phyloP scores from a whole-genome alignment of 2,113 vertebrate genomes.

The Nicator chloris region DNA sequence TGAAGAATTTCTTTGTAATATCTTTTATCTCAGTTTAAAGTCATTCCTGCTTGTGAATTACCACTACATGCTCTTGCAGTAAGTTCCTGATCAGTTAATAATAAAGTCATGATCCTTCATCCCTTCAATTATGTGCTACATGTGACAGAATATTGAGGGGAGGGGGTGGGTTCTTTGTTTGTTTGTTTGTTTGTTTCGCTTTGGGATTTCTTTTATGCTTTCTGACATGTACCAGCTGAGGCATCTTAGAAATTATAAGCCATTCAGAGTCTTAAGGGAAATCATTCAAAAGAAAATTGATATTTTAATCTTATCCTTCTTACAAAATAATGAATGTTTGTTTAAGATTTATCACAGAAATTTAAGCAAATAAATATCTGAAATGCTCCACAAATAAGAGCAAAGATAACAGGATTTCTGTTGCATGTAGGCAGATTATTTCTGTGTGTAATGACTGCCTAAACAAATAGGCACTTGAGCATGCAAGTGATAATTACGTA shows the following conservation, averaged over 20 bases:
- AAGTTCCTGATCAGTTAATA: not conserved
- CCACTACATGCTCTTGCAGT: not conserved
- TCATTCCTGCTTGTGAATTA: not conserved
- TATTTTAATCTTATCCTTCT: not conserved
- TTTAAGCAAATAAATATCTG: not conserved
- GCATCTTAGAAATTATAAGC: not conserved
- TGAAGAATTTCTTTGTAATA: not conserved
- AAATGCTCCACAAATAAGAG: not conserved
- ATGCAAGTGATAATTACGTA: not conserved
- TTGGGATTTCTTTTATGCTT: not conserved
- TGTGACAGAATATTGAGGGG: not conserved
- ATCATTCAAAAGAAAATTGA: not conserved
- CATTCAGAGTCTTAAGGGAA: not conserved
- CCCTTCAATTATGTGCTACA: not conserved
- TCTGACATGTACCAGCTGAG: not conserved
- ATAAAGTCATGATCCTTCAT: not conserved
- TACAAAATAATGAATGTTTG: not conserved
- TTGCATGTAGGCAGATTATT: not conserved
- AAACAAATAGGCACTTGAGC: not conserved
- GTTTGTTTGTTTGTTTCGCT: not conserved
- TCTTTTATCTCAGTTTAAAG: not conserved
- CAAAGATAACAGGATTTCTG: not conserved
- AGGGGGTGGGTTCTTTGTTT: no score
- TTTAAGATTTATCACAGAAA: not conserved
- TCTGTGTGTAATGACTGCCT: not conserved